Evolutionary conservation across 1,140 invertebrate species (phyloP), one percentile per base, ranked within the genome.

Genomic region (Drosophila jambulina): DNA sequence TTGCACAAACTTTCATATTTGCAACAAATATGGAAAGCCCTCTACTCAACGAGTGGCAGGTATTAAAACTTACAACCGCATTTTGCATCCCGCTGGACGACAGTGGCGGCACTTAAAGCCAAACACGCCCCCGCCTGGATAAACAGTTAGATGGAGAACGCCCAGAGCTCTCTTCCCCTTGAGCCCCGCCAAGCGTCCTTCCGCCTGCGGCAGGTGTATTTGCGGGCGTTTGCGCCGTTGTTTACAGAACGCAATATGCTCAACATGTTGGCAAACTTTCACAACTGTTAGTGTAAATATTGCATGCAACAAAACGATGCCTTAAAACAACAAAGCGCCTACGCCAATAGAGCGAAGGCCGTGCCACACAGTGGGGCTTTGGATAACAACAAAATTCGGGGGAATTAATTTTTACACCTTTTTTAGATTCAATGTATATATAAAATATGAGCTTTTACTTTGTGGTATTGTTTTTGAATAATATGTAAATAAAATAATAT

Each of bases 201-300:
- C 29, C 40, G 38, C 32, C 53, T 25, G 53, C 34, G 54, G 42
- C 71, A 56, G 61, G 40, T 65, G 43, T 58, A 49, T 65, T 57
- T 67, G 65, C 65, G 40, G 56, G 59, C 65, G 59, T 43, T 68
- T 78, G 42, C 43, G 59, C 59, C 53, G 57, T n/a, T 80, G 77
- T 80, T 59, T 74, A 46, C 61, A 61, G 64, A 79, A 64, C 57
- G 80, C 80, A 83, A 83, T 79, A 76, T 82, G 80, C 80, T 82
- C 80, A 82, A 82, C 80, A 82, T 78, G 80, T 82, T 82, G 80
- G 80, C 64, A 83, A 83, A 83, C 80, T 70, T 83, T 78, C 60
- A 63, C 75, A 70, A 79, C 60, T 68, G 80, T 71, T 83, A 79
- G 46, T 49, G 70, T 78, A 83, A 82, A 83, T 79, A 83, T 76